Base-by-base conservation (phyloP, 2,888 invertebrate species). In the Euzetes globulus region DNA sequence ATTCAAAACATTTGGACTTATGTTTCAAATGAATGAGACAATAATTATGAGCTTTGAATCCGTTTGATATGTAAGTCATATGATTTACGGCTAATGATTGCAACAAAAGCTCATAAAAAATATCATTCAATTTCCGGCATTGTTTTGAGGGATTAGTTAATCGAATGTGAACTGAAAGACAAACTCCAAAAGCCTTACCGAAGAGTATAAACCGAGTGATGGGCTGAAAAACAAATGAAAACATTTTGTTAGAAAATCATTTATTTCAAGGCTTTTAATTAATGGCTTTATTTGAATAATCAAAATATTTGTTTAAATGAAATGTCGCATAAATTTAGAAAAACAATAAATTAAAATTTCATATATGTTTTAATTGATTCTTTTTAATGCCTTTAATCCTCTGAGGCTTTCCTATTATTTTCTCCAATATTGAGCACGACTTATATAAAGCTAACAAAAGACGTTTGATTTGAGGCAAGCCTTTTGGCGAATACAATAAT, bases 401-500 rank as follows among this genome's bases (percentile, higher is more conserved):
- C 22, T 27, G 29, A 60, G 60, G 37, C n/a, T 58, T 58, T 58
- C 7, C 19, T 65, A 37, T 65, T 37, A 4, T 29, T 7, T 33
- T 63, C 5, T 29, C 17, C 19, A 65, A 37, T 65, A 65, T 65
- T 4, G 11, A 37, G 3, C 1, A 65, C 5, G 1, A 11, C 5
- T 37, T 37, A 37, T 37, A n/a, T 4, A 60, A 60, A 37, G 29
- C 11, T n/a, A 65, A 27, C 25, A 27, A 37, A 19, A 65, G 33
- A 37, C 37, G 19, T 65, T 37, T 65, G 37, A 37, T 65, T 2
- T 29, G 17, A 33, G n/a, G 11, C 37, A 65, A 65, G 9, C 65
- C 65, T 33, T 65, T 65, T 65, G 65, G 65, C 65, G n/a, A 63
- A 33, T 63, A 63, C 15, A 33, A 15, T 65, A 37, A 37, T 37